phyloP scores from a whole-genome alignment of 2,797 vertebrate species.

The Esox lucius region DNA sequence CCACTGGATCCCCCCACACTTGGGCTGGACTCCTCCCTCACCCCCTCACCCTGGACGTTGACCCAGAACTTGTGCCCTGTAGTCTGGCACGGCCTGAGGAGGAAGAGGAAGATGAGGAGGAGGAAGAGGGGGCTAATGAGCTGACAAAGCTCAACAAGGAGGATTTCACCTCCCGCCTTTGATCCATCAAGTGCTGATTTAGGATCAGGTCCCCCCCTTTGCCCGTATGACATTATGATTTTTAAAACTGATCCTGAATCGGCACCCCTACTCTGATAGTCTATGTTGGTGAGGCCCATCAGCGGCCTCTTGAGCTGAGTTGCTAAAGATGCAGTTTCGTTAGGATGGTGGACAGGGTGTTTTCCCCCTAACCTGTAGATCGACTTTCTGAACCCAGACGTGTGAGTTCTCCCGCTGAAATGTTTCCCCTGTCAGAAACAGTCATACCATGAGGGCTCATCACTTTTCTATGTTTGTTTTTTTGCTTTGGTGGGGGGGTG shows the following conservation, averaged over 20 bases:
- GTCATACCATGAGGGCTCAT: conserved; percentile 15
- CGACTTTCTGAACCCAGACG: conserved; percentile 23
- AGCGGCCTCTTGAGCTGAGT: background rate
- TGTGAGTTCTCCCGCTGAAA: background rate
- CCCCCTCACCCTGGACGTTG: conserved; percentile 40
- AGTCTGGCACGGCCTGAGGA: conserved; percentile 54
- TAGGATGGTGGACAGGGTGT: background rate
- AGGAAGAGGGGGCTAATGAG: conserved; percentile 77
- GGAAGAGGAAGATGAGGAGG: conserved; percentile 48
- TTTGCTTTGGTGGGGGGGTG: too few relatives aligned
- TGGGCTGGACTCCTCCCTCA: conserved; percentile 12
- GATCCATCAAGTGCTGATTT: conserved; percentile 44
- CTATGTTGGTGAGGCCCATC: too few relatives aligned
- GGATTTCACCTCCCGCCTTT: conserved; percentile 69
- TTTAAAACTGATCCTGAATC: background rate
- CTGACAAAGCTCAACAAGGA: conserved; percentile 85
- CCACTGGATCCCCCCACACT: background rate
- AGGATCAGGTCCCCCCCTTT: background rate
- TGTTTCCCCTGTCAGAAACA: conserved; percentile 16
- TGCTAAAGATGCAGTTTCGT: background rate
- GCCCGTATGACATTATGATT: background rate
- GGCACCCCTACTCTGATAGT: background rate
- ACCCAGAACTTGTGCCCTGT: conserved; percentile 14
- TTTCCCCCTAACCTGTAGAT: background rate
- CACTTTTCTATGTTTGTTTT: conserved; percentile 5